Evolutionary conservation across 2,888 invertebrate genomes (phyloP), one percentile per base, ranked within the genome.

Genomic region (Deroplatys truncata): DNA sequence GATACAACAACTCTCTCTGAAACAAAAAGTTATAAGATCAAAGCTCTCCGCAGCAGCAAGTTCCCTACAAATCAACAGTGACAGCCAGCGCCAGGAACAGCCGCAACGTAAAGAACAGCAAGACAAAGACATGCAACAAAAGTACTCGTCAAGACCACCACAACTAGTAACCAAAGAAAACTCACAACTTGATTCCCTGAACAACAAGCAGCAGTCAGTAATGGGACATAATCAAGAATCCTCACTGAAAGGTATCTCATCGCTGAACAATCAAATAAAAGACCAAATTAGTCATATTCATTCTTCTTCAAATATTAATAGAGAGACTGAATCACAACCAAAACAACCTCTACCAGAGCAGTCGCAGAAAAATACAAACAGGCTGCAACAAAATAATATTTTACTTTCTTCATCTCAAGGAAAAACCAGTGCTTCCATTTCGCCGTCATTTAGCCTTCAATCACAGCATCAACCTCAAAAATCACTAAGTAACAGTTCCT

Each of bases 131-230:
- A 89, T 92, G 56, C 90, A 90, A 89, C 91, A 91, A 86, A 92
- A 91, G 88, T 85, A 91, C 91, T 84, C 92, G 91, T 83, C 29
- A 56, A 84, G 82, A 28, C 85, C 90, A 88, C 94, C 94, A 91
- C 92, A 91, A 88, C 94, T 94, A 91, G 92, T 93, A 20, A 94
- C 94, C 91, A 95, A 94, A 91, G 56, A 72, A 72, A 72, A 20
- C 25, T 93, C 94, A n/a, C 94, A 94, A 92, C 93, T 94, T 86
- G 94, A 94, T 91, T 94, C 94, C 91, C 93, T 94, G 92, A 94
- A 43, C 13, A 10, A 94, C 89, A 94, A 94, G 92, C 94, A 94
- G 92, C 94, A 94, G 88, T 91, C 56, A 72, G 4, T 72, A 3
- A 7, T 72, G 0, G 56, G 56, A 25, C 56, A 25, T 72, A 1